Conservation (phyloP, 2,888 invertebrate species). For the Aporophyla nigra region DNA sequence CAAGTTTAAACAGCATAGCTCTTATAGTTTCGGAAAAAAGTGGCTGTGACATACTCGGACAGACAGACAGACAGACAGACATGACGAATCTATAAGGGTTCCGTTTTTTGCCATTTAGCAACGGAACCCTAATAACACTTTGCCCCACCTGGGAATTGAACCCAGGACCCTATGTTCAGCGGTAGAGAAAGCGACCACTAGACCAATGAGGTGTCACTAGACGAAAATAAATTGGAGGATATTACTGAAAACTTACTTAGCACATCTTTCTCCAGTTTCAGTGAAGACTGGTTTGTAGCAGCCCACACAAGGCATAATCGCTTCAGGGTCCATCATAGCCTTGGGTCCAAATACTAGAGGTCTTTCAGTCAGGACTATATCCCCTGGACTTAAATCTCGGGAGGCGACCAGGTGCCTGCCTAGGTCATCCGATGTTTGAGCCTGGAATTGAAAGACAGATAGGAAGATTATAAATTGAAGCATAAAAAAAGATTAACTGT, state of each 20-base stretch:
- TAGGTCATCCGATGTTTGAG: constrained; percentile 88
- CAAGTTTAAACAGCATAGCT: no score
- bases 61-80: no score
- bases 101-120: no score
- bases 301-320: constrained; percentile 94
- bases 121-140: no score
- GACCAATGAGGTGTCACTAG: no score
- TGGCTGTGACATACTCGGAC: no score
- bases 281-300: constrained; percentile 92
- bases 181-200: no score
- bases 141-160: no score
- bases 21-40: no score
- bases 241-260: constrained; percentile 82
- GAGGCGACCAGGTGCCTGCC: constrained; percentile 93
- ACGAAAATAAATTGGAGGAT: no score
- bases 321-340: constrained; percentile 92
- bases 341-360: constrained; percentile 93
- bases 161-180: no score
- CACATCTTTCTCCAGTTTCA: constrained; percentile 90
- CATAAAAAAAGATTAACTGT: neutral
- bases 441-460: constrained; percentile 77
- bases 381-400: constrained; percentile 91
- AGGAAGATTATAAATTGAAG: neutral
- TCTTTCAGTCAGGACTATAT: constrained; percentile 91
- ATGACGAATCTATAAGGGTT: no score